Evolutionary conservation across 2,888 invertebrate species (phyloP), one percentile per base, ranked within the genome.

Genomic region (Dicyrtomina minuta): DNA sequence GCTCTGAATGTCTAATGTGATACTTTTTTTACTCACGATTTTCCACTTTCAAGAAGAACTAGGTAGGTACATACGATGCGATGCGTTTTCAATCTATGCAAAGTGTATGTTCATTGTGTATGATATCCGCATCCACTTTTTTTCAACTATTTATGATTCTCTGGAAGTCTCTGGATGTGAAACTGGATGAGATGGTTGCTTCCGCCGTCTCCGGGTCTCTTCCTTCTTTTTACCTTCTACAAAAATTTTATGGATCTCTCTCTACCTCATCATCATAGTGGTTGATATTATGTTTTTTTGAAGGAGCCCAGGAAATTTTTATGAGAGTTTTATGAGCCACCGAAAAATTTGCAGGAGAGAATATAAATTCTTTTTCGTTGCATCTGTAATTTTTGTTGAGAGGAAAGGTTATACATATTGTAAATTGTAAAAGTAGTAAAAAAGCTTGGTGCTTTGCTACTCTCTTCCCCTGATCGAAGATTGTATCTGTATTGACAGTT

Each of bases 321-420:
- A 65, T 46, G 41, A n/a, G 24, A 22, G 41, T 65, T 65, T 65
- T 65, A 65, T 44, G 53, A 53, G 39, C 5, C 17, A 51, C 49
- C 2, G n/a, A 39, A 64, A 64, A 64, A 51, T 51, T 51, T 64
- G 49, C 51, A 13, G 64, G 27, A 64, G 41, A 39, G 51, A 62
- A 26, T n/a, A n/a, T n/a, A n/a, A n/a, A n/a, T n/a, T n/a, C n/a
- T n/a, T n/a, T n/a, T 49, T 64, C 51, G 17, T n/a, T 64, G 51
- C 51, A 53, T 64, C 13, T 43, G 39, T 56, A 56, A 56, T 56
- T 49, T 49, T 49, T 6, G 49, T n/a, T 17, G 6, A 6, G 49
- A 49, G 43, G 8, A 8, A 12, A 41, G 43, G 10, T n/a, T n/a
- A n/a, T 41, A 41, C 43, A 41, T 41, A 41, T 41, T 8, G 13